These are phyloP conservation scores for Horisme vitalbata DNA, from an alignment of 2,888 invertebrate species.

Conservation along the genomic window DNA sequence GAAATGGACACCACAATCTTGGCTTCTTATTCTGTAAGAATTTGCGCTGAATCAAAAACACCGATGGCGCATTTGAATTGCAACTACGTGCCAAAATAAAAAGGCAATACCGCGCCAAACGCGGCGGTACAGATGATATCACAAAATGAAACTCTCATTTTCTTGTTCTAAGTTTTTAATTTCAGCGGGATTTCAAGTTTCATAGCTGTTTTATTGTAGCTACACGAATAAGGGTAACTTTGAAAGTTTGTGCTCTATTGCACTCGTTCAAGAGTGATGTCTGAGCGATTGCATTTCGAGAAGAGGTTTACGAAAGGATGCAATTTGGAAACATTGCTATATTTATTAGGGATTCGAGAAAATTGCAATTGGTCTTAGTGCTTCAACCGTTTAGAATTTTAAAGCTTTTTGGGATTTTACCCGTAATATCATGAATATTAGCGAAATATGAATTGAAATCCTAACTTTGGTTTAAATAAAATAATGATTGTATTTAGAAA, in stretches of 20 bases:
- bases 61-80: no score
- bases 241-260: slow-evolving; percentile 27
- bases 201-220: no score
- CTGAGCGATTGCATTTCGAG: slow-evolving; percentile 23
- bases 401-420: slow-evolving; percentile 3
- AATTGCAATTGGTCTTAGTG: slow-evolving; percentile 34
- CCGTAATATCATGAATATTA: no score
- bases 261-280: slow-evolving; percentile 25
- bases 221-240: not conserved
- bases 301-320: slow-evolving; percentile 32
- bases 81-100: no score
- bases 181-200: no score
- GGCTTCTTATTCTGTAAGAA: not conserved
- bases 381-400: slow-evolving; percentile 14
- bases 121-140: no score
- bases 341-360: slow-evolving; percentile 37
- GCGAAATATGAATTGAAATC: not conserved
- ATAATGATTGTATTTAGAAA: no score
- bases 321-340: slow-evolving; percentile 42
- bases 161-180: no score
- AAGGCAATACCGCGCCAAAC: no score
- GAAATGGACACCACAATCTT: slow-evolving; percentile 23
- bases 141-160: no score
- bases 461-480: no score
- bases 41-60: no score